A percentile compares a stretch with the other conserved stretches of the same genome.
Evolutionary conservation across 2,113 vertebrate species (phyloP).

Genomic region (Acrocephalus kingi): DNA sequence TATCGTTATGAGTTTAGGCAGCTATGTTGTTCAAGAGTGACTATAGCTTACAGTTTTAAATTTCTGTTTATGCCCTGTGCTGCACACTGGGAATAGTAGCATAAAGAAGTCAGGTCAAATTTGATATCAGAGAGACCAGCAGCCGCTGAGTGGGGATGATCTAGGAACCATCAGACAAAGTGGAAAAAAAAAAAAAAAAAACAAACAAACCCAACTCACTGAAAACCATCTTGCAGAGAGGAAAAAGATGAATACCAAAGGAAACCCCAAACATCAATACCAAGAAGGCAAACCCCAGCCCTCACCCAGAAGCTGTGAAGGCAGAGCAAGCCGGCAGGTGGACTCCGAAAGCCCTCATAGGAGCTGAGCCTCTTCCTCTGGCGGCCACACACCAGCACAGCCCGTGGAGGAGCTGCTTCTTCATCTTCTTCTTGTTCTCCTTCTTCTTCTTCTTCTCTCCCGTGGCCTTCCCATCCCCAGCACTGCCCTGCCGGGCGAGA

Average conservation of each 20-base stretch:
- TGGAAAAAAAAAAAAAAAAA: background rate
- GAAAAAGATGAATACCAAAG: background rate
- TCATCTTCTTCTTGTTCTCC: background rate
- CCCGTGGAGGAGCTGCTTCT: background rate
- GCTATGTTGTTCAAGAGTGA: background rate
- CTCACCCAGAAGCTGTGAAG: background rate
- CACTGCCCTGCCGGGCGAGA: background rate
- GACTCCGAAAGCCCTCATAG: slow-evolving; percentile 9
- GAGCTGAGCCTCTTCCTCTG: slow-evolving; percentile 74
- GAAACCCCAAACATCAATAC: background rate
- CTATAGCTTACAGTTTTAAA: background rate
- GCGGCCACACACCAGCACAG: background rate
- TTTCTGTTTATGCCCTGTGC: background rate
- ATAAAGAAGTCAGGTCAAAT: background rate
- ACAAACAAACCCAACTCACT: background rate
- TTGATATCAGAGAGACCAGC: background rate
- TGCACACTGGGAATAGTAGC: background rate
- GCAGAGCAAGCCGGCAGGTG: slow-evolving; percentile 53
- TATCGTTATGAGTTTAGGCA: background rate
- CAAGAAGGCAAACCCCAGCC: slow-evolving; percentile 26
- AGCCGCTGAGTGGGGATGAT: background rate
- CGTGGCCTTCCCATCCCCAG: background rate
- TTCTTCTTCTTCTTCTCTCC: background rate
- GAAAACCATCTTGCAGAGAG: background rate
- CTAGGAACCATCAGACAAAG: background rate